A percentile compares a stretch with the other conserved stretches of the same genome.
Evolutionary conservation across 2,797 vertebrate species (phyloP).

Genomic region (Rhadinocentrus ornatus): DNA sequence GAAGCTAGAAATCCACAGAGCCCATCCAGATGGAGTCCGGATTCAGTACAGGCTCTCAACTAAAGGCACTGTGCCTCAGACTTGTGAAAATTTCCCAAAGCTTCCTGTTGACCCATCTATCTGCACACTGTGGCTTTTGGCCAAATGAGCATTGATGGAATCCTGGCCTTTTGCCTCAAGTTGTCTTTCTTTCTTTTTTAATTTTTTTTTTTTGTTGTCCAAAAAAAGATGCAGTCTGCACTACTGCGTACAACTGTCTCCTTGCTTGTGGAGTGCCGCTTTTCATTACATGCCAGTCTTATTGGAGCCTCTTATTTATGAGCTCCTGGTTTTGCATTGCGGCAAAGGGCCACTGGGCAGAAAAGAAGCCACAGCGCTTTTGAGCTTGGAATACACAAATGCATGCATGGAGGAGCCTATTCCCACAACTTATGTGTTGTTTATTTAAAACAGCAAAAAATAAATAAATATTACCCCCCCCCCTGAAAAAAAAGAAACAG

Average conservation of each 20-base stretch:
- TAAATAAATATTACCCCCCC: background rate
- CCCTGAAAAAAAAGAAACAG: too few relatives aligned
- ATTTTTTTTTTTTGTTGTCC: conserved; percentile 30
- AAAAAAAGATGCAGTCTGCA: conserved; percentile 23
- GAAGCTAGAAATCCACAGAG: conserved; percentile 60
- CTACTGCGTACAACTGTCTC: conserved; percentile 28
- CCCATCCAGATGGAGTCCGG: conserved; percentile 58
- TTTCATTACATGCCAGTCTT: conserved; percentile 51
- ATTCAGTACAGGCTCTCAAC: conserved; percentile 57
- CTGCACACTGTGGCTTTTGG: conserved; percentile 36
- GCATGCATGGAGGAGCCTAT: conserved; percentile 3
- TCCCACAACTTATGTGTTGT: conserved; percentile 23
- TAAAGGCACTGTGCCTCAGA: conserved; percentile 23
- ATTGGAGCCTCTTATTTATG: conserved; percentile 68
- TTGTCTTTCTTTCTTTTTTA: conserved; percentile 18
- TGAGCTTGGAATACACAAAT: conserved; percentile 39
- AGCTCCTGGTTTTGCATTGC: conserved; percentile 47
- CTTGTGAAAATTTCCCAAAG: conserved; percentile 29
- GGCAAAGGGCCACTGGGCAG: conserved; percentile 55
- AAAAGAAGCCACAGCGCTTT: conserved; percentile 34
- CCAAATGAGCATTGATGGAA: conserved; percentile 50
- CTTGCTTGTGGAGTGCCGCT: conserved; percentile 39
- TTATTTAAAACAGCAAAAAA: conserved; percentile 18
- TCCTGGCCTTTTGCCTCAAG: conserved; percentile 21
- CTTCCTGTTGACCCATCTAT: conserved; percentile 47